Evolutionary conservation across 2,797 vertebrate genomes (phyloP).

Genomic region (Brachymystax lenok): DNA sequence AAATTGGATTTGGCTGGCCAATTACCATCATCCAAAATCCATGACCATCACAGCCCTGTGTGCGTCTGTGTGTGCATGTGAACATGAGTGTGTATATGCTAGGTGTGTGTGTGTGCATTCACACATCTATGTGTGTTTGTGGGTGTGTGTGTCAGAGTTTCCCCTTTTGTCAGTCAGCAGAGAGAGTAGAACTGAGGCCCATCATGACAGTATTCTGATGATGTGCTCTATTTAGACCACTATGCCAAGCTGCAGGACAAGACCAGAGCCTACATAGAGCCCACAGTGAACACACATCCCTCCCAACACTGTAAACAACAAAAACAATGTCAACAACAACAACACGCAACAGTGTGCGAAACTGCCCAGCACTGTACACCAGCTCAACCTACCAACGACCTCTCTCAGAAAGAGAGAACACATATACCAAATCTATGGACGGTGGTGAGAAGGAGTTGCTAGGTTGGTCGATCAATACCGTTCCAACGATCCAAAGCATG

Average conservation of each 20-base stretch:
- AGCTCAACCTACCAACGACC: not conserved
- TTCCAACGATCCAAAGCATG: constrained; percentile 24
- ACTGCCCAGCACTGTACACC: not conserved
- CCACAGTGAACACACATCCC: not conserved
- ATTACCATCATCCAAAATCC: too few relatives aligned
- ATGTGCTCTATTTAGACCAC: not conserved
- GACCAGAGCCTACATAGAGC: constrained; percentile 1
- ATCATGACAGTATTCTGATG: not conserved
- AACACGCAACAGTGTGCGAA: not conserved
- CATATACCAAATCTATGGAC: not conserved
- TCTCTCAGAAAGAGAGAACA: not conserved
- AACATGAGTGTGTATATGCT: constrained; percentile 8
- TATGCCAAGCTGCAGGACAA: not conserved
- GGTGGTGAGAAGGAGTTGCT: constrained; percentile 18
- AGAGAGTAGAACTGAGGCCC: not conserved
- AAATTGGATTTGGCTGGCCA: too few relatives aligned
- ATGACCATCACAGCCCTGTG: not conserved
- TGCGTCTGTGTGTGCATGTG: constrained; percentile 13
- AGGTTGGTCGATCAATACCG: constrained; percentile 35
- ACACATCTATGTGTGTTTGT: not conserved
- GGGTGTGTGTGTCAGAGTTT: not conserved
- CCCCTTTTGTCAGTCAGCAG: constrained; percentile 5
- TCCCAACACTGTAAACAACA: not conserved
- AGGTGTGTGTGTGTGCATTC: constrained; percentile 3
- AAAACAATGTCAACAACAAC: constrained; percentile 5